These are phyloP conservation scores for Sinocyclocheilus anshuiensis DNA, from an alignment of 2,113 vertebrate genomes.

Conservation along the genomic window DNA sequence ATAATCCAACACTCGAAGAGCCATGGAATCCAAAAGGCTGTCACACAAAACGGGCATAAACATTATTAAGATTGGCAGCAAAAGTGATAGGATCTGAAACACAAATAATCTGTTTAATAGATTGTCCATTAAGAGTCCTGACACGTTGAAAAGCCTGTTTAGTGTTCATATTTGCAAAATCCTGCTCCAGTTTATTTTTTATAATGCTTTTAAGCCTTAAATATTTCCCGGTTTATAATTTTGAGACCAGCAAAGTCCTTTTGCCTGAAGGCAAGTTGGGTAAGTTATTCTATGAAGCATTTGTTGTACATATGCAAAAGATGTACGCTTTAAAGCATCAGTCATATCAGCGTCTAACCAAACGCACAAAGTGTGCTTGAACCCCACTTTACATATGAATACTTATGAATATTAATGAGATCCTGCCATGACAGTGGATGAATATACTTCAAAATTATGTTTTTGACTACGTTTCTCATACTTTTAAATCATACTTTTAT, in stretches of 20 bases:
- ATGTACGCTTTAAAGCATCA: too few relatives aligned
- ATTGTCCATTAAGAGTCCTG: background rate
- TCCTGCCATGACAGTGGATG: background rate
- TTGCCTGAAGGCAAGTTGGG: background rate
- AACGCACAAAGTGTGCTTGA: background rate
- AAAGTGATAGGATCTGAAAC: background rate
- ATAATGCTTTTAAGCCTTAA: background rate
- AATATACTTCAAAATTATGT: background rate
- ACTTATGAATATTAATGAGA: background rate
- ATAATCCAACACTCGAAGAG: background rate
- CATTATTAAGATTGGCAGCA: background rate
- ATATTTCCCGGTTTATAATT: background rate
- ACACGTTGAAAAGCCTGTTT: background rate
- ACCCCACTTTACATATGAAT: background rate
- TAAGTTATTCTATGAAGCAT: too few relatives aligned
- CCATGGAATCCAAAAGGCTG: background rate
- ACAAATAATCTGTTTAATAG: background rate
- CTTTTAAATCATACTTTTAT: background rate
- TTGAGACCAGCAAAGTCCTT: background rate
- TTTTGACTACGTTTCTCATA: too few relatives aligned
- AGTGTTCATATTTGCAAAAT: background rate
- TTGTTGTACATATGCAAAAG: background rate
- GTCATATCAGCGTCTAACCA: background rate
- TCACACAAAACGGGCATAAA: background rate
- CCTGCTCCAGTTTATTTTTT: background rate